Conservation (phyloP, 2,888 invertebrate genomes). For the Cataglyphis cursor region DNA sequence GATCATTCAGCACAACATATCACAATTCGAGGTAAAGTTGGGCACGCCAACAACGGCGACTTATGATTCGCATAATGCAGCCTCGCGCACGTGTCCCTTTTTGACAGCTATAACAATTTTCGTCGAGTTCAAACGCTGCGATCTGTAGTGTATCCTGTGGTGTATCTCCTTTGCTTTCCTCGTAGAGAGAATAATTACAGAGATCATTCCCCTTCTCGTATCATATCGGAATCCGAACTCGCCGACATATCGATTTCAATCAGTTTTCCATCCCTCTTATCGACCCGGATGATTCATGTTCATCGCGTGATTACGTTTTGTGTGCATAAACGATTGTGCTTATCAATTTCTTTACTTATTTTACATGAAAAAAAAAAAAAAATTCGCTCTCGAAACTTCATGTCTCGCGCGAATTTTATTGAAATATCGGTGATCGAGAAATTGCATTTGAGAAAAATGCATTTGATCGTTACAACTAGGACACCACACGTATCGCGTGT, state of each 20-base stretch:
- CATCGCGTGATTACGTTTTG: conserved; percentile 1
- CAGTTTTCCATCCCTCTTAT: neutral
- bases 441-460: conserved; percentile 20
- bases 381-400: neutral
- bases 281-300: neutral
- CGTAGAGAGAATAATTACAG: neutral
- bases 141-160: neutral
- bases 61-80: conserved; percentile 34
- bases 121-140: neutral
- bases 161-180: neutral
- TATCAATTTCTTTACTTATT: conserved; percentile 25
- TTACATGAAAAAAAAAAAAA: conserved; percentile 9
- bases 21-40: conserved; percentile 54
- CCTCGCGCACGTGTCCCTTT: conserved; percentile 24
- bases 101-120: conserved; percentile 14
- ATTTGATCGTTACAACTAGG: conserved; percentile 26
- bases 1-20: conserved; percentile 46
- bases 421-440: conserved; percentile 14
- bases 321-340: conserved; percentile 16
- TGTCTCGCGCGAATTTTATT: conserved; percentile 11
- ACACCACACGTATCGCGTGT: conserved; percentile 29
- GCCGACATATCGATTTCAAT: conserved; percentile 16
- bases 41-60: conserved; percentile 40
- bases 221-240: conserved; percentile 3
- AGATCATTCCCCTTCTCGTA: conserved; percentile 1